Percentiles rank a stretch among this genome's conserved stretches.
These are phyloP conservation scores for Archocentrus centrarchus DNA, from an alignment of 2,113 vertebrate genomes.

Conservation along the genomic window DNA sequence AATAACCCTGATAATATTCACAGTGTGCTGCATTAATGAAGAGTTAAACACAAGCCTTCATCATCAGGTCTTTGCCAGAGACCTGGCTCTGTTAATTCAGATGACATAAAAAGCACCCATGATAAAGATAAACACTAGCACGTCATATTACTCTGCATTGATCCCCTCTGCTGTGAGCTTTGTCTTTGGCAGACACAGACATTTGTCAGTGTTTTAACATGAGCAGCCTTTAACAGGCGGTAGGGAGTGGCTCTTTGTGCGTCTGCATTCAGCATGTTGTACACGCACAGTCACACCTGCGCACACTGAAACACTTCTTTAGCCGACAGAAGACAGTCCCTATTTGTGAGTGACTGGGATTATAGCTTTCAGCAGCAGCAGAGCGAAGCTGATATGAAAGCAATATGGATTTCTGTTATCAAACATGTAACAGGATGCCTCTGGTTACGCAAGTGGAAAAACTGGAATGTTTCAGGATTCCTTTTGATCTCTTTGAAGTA, in stretches of 20 bases:
- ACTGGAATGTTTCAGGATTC: slow-evolving; percentile 37
- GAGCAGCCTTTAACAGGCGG: slow-evolving; percentile 22
- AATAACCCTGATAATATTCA: no score
- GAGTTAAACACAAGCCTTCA: background rate
- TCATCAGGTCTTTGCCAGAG: slow-evolving; percentile 21
- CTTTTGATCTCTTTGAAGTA: slow-evolving; percentile 19
- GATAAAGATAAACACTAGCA: slow-evolving; percentile 47
- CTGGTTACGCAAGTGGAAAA: slow-evolving; percentile 46
- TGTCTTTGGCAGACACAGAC: slow-evolving; percentile 19
- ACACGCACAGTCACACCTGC: slow-evolving; percentile 24
- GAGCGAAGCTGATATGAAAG: slow-evolving; percentile 47
- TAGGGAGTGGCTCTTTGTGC: slow-evolving; percentile 68
- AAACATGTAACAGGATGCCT: slow-evolving; percentile 34
- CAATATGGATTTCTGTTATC: slow-evolving; percentile 59
- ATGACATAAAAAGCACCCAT: slow-evolving; percentile 27
- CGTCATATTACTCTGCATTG: slow-evolving; percentile 44
- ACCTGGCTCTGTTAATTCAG: slow-evolving; percentile 19
- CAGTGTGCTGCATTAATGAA: no score
- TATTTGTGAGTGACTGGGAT: slow-evolving; percentile 54
- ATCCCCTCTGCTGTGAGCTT: slow-evolving; percentile 40
- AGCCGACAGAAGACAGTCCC: slow-evolving; percentile 36
- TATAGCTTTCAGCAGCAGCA: slow-evolving; percentile 48
- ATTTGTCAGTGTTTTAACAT: slow-evolving; percentile 21
- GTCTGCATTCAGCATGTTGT: slow-evolving; percentile 30
- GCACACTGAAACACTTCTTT: slow-evolving; percentile 23